Conservation (phyloP, 2,797 vertebrate species). For the Darevskia mixta region DNA sequence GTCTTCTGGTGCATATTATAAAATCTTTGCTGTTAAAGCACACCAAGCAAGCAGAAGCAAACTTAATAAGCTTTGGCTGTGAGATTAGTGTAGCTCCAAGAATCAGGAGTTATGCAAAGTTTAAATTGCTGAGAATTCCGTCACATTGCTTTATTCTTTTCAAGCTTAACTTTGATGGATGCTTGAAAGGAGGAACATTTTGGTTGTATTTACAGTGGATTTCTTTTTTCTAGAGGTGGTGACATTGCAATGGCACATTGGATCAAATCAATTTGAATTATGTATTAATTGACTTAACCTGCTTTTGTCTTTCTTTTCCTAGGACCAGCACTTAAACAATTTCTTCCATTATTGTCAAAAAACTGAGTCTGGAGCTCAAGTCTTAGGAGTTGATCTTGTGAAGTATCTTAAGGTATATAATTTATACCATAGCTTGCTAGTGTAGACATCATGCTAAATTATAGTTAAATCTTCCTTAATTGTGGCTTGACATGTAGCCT, state of each 20-base stretch:
- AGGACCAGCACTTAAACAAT: slow-evolving; percentile 98
- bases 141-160: background rate
- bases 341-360: slow-evolving; percentile 97
- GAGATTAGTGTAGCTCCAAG: background rate
- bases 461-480: too few relatives aligned
- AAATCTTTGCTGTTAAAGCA: background rate
- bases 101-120: background rate
- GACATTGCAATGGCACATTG: background rate
- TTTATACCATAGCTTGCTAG: background rate
- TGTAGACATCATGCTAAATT: too few relatives aligned
- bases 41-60: background rate
- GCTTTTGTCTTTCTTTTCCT: slow-evolving; percentile 36
- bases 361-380: slow-evolving; percentile 87
- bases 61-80: background rate
- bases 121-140: background rate
- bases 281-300: slow-evolving; percentile 18
- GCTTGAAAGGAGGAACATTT: background rate
- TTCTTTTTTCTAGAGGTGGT: background rate
- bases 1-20: background rate
- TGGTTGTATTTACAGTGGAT: background rate
- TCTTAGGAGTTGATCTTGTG: slow-evolving; percentile 90
- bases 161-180: background rate
- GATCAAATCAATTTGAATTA: background rate
- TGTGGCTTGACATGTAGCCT: too few relatives aligned
- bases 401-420: slow-evolving; percentile 96